A percentile compares a stretch with the other conserved stretches of the same genome.
Evolutionary conservation across 2,888 invertebrate species (phyloP).

Genomic region (Steinernema scapterisci): DNA sequence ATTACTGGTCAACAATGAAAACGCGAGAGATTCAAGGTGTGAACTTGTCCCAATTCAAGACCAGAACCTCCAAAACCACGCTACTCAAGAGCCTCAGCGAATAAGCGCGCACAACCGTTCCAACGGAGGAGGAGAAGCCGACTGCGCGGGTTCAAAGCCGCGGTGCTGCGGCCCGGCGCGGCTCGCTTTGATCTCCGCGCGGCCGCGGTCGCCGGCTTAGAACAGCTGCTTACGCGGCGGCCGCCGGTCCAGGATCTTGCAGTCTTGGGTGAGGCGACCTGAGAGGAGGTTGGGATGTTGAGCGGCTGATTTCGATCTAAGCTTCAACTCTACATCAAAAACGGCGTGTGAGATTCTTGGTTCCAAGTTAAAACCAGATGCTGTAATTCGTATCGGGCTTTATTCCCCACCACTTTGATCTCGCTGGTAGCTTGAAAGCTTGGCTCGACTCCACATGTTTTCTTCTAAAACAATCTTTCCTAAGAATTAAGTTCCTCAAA

Average conservation of each 20-base stretch:
- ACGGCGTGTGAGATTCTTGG: no score
- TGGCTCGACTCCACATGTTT: no score
- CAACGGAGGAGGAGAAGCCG: background rate
- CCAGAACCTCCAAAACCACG: background rate
- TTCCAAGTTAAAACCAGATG: no score
- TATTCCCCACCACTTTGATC: no score
- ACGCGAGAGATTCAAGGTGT: background rate
- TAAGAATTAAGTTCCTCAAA: no score
- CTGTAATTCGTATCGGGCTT: no score
- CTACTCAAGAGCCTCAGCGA: background rate
- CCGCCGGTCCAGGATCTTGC: background rate
- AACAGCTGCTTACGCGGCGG: slow-evolving; percentile 4
- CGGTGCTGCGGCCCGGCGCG: background rate
- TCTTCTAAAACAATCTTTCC: no score
- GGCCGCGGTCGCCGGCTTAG: slow-evolving; percentile 15
- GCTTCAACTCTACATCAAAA: no score
- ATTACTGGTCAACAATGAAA: background rate
- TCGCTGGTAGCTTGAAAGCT: no score
- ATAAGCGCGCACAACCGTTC: background rate
- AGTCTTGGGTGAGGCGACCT: background rate
- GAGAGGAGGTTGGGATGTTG: background rate
- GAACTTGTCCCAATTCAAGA: no score
- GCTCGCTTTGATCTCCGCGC: slow-evolving; percentile 4
- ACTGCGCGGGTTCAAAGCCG: slow-evolving; percentile 22
- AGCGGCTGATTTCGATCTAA: no score